phyloP scores from a whole-genome alignment of 2,888 invertebrate genomes.

The Stenurella melanura region DNA sequence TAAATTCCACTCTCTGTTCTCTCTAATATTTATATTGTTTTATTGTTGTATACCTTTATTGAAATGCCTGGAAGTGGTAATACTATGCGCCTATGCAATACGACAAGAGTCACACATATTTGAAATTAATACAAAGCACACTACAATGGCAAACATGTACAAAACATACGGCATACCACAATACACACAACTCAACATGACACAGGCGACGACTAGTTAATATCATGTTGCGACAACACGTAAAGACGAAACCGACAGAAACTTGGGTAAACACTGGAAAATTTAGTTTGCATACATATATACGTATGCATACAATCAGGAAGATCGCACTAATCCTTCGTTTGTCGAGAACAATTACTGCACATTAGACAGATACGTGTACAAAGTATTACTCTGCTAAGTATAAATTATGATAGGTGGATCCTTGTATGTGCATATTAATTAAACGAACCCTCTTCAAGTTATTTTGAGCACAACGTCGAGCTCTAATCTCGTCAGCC shows the following conservation, averaged over 20 bases:
- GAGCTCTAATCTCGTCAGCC: slow-evolving; percentile 7
- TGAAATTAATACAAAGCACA: neutral
- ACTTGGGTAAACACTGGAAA: neutral
- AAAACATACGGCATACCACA: neutral
- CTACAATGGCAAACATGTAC: neutral
- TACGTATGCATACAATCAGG: neutral
- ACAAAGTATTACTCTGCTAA: neutral
- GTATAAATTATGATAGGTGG: neutral
- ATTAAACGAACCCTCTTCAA: slow-evolving; percentile 3
- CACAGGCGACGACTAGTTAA: neutral
- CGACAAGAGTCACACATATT: neutral
- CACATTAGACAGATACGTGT: neutral
- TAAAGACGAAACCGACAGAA: neutral
- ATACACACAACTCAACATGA: neutral
- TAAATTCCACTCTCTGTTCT: no score
- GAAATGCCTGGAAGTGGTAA: no score
- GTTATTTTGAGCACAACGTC: neutral
- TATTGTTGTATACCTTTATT: no score
- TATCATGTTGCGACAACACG: neutral
- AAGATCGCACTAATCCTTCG: neutral
- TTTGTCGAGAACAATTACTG: neutral
- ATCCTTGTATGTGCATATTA: slow-evolving; percentile 7
- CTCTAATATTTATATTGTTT: no score
- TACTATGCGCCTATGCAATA: no score
- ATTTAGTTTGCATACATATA: neutral